Evolutionary conservation across 1,140 invertebrate species (phyloP), one percentile per base, ranked within the genome.

Genomic region (Bombus difficillimus): DNA sequence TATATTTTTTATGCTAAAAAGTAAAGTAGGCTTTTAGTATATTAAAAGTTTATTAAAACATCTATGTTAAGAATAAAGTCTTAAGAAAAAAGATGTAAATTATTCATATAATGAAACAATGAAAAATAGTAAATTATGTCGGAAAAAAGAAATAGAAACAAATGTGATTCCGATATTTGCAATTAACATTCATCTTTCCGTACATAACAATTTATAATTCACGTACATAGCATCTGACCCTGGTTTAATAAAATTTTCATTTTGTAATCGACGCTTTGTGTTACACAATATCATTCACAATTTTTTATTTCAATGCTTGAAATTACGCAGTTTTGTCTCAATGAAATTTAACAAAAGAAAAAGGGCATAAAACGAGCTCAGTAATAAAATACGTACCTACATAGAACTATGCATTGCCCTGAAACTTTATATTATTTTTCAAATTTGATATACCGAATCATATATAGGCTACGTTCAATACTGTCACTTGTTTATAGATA

Each of bases 271-370:
- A 34, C 13, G 32, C 64, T 66, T n/a, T 18, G 5, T 18, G 34
- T 34, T 32, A 18, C 2, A 34, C 64, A 32, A 9, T 34, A 34
- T 66, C n/a, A 32, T 18, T 0, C 2, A 8, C 15, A 39, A n/a
- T 28, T 41, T n/a, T 77, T 77, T 25, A 39, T 39, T 76, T 12
- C 41, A 83, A 47, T n/a, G 8, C 9, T 34, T 13, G 37, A 66
- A 47, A 47, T n/a, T 53, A 5, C 8, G 22, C 9, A 43, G 25
- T 34, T 37, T 32, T 39, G 15, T 41, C 18, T 0, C 28, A 6
- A 43, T 43, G 6, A 59, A 59, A 62, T 57, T 4, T n/a, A 78
- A 78, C 77, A 62, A 78, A 84, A 83, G 32, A 39, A 59, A 2
- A 15, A n/a, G 9, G 3, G 9, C 3, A 69, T 34, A 12, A 59